Percentiles rank a stretch among this genome's conserved stretches.
Conservation (phyloP, 2,113 vertebrate genomes). For the Nothobranchius kuhntae region DNA sequence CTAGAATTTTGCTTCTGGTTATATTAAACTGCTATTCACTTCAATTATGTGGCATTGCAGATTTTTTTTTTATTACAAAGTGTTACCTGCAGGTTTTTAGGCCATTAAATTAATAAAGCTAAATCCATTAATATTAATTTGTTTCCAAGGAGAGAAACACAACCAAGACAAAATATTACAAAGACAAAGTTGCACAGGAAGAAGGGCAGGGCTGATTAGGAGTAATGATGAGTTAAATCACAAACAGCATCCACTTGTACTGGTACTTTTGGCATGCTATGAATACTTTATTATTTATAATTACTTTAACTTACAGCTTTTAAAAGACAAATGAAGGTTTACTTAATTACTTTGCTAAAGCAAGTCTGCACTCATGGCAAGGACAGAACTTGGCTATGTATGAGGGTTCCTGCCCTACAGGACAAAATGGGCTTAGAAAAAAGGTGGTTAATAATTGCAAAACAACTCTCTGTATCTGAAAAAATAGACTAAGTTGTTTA, state of each 20-base stretch:
- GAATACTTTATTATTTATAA: neutral
- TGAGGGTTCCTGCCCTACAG: no score
- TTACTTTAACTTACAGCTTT: neutral
- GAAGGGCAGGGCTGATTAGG: neutral
- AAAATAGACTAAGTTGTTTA: no score
- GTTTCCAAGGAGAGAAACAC: neutral
- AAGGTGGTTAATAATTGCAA: no score
- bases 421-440: no score
- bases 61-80: neutral
- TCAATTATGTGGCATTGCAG: neutral
- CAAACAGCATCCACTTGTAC: neutral
- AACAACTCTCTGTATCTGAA: no score
- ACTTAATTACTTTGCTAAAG: neutral
- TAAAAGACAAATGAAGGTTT: neutral
- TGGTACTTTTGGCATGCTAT: neutral
- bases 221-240: neutral
- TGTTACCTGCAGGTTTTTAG: constrained; percentile 1
- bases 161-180: neutral
- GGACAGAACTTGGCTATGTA: no score
- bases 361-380: neutral
- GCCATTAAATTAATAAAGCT: constrained; percentile 5
- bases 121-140: constrained; percentile 1
- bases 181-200: neutral
- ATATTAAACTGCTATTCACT: neutral
- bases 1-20: neutral